These are phyloP conservation scores for Phlogophora meticulosa DNA, from an alignment of 2,888 invertebrate genomes.

Conservation along the genomic window DNA sequence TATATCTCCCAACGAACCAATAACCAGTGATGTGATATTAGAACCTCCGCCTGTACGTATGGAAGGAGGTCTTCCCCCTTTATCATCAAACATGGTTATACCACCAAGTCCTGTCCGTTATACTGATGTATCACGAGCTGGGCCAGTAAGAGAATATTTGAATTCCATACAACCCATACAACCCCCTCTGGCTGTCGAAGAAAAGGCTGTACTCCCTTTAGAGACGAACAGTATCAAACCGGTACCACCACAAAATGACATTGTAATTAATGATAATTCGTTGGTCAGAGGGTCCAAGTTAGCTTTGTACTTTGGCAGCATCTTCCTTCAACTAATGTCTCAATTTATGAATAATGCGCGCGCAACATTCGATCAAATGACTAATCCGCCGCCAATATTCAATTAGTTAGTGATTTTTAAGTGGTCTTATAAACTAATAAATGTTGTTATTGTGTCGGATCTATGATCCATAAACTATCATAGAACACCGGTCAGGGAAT, in stretches of 20 bases:
- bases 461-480: not conserved
- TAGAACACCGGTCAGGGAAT: not conserved
- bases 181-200: conserved; percentile 25
- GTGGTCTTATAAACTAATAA: not conserved
- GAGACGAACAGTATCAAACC: conserved; percentile 27
- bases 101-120: conserved; percentile 50
- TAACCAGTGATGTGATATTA: not conserved
- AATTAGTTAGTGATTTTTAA: conserved; percentile 11
- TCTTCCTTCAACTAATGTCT: conserved; percentile 79
- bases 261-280: conserved; percentile 44
- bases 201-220: conserved; percentile 24
- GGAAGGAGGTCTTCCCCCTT: conserved; percentile 45
- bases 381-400: conserved; percentile 64
- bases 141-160: conserved; percentile 62
- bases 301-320: conserved; percentile 80
- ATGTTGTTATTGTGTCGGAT: not conserved
- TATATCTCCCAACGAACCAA: not conserved
- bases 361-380: conserved; percentile 73
- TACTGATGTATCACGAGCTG: conserved; percentile 66
- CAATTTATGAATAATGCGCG: conserved; percentile 78
- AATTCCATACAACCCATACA: conserved; percentile 46
- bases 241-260: conserved; percentile 41
- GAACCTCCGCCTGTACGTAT: conserved; percentile 28
- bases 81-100: conserved; percentile 62
- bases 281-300: conserved; percentile 73